Evolutionary conservation across 2,113 vertebrate genomes (phyloP).

Genomic region (Equus przewalskii): DNA sequence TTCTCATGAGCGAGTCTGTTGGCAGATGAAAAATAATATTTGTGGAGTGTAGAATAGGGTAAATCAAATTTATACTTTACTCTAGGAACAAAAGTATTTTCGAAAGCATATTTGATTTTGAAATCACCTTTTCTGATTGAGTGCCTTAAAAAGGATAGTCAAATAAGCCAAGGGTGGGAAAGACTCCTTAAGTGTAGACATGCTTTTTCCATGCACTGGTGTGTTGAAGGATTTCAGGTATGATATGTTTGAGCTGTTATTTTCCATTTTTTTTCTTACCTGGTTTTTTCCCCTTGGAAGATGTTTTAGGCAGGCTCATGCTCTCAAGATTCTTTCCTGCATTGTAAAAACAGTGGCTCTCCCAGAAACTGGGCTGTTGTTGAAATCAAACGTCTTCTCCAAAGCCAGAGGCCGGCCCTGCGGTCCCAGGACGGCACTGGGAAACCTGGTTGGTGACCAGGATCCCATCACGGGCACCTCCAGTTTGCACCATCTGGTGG

Average conservation of each 20-base stretch:
- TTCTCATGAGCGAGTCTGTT: not conserved
- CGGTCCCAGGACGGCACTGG: fast-evolving
- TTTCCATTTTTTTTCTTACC: not conserved
- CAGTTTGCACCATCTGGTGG: not conserved
- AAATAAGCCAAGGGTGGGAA: not conserved
- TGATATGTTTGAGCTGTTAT: not conserved
- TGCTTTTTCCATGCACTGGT: not conserved
- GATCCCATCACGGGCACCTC: fast-evolving
- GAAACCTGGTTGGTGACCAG: not conserved
- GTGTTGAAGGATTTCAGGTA: not conserved
- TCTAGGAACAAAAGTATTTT: not conserved
- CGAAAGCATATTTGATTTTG: not conserved
- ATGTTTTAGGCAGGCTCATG: not conserved
- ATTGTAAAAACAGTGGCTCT: too few relatives aligned
- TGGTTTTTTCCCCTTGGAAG: not conserved
- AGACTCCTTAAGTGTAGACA: fast-evolving
- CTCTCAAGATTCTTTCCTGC: not conserved
- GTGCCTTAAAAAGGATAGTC: not conserved
- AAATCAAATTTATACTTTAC: not conserved
- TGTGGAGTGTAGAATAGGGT: not conserved
- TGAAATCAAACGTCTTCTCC: too few relatives aligned
- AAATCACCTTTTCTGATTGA: conserved; percentile 50
- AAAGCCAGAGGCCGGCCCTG: fast-evolving
- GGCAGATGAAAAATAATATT: not conserved
- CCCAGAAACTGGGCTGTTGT: not conserved